These are phyloP conservation scores for Odontamblyopus lacepedii DNA, from an alignment of 2,797 vertebrate species.

Conservation along the genomic window DNA sequence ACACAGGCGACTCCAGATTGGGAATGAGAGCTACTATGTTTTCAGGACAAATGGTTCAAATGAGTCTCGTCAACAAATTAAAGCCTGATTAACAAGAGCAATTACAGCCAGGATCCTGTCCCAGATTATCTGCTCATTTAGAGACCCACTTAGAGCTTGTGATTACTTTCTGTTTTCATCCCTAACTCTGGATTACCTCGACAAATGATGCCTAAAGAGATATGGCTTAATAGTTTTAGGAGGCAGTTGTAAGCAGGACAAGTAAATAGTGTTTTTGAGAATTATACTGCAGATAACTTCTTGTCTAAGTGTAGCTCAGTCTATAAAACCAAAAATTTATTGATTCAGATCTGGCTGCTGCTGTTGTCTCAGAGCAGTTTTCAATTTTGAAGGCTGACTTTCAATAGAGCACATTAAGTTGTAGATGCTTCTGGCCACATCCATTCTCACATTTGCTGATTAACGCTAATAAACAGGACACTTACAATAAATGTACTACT, in stretches of 20 bases:
- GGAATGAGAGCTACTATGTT: slow-evolving; percentile 50
- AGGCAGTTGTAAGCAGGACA: slow-evolving; percentile 16
- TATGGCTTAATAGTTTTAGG: slow-evolving; percentile 35
- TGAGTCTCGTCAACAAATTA: slow-evolving; percentile 77
- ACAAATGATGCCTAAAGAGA: slow-evolving; percentile 50
- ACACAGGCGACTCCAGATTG: slow-evolving; percentile 49
- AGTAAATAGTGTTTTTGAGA: background rate
- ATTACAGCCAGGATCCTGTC: slow-evolving; percentile 63
- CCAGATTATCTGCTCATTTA: slow-evolving; percentile 77
- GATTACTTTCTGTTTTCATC: slow-evolving; percentile 78
- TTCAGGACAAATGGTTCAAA: slow-evolving; percentile 58
- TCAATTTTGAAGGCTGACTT: background rate
- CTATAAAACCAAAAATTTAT: background rate
- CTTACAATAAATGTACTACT: background rate
- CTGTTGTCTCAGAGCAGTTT: background rate
- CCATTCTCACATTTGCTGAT: no score
- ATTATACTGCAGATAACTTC: background rate
- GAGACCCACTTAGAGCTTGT: slow-evolving; percentile 73
- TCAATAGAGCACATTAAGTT: no score
- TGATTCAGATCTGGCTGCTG: background rate
- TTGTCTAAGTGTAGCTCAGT: background rate
- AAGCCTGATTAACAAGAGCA: slow-evolving; percentile 76
- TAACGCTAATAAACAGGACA: background rate
- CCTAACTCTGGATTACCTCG: slow-evolving; percentile 62
- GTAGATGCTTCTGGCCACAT: no score